Evolutionary conservation across 2,113 vertebrate species (phyloP), one percentile per base, ranked within the genome.

Genomic region (Coturnix japonica): DNA sequence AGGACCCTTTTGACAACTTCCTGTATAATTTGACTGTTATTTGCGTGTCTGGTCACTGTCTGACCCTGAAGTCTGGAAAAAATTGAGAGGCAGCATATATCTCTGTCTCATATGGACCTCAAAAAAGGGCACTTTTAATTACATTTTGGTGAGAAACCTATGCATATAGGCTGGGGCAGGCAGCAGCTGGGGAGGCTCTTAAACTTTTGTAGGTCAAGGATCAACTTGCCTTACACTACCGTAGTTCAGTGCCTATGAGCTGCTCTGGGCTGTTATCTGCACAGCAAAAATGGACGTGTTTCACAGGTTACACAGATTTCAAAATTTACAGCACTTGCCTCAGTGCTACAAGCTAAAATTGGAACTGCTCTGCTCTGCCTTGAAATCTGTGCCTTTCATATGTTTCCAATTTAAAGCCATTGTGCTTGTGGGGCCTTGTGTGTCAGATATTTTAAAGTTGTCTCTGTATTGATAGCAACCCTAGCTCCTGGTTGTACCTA

Each of bases 21-120:
- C 97, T 98, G 97, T 96, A 97, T 98, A 98, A 98, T 98, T 97
- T 97, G 97, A 97, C 97, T 98, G 97, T 98, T 98, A 98, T 98
- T 97, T 98, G 97, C 93, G 54, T 97, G 97, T 98, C 96, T 97
- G 96, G 96, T 97, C 94, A 96, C 97, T 43, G 93, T 94, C 97
- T 98, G 98, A 98, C 98, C 98, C 90, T 82, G 33, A 95, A 97
- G 98, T 98, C 98, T 97, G 94, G 96, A 97, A 97, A 97, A 96
- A 96, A 97, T 90, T 96, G 96, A 96, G 94, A 96, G 88, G 89
- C 81, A 79, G 94, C 80, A 65, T 88, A 95, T 93, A 85, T 90
- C 64, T 95, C 54, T 49, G 47, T 86, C 96, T 95, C 96, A 97
- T 94, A 88, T 80, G 95, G 93, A 91, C 88, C 54, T 51, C 85